Evolutionary conservation across 1,140 invertebrate species (phyloP).

Genomic region (Caenorhabditis inopinata): DNA sequence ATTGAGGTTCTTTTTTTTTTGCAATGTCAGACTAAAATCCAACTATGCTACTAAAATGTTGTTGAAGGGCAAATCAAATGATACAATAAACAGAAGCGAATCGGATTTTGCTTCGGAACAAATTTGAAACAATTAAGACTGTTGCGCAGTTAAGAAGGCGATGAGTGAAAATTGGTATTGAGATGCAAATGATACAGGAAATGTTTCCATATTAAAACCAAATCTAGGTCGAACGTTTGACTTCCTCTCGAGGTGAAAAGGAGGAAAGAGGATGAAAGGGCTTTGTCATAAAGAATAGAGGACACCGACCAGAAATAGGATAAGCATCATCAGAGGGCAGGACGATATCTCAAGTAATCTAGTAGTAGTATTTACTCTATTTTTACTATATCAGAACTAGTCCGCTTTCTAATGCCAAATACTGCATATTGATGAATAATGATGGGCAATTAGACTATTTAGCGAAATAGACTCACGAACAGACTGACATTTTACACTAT

Average conservation of each 20-base stretch:
- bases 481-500: conserved; percentile 16
- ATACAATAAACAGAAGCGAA: background rate
- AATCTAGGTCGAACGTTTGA: conserved; percentile 25
- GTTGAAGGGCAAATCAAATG: conserved; percentile 14
- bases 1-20: background rate
- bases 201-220: conserved; percentile 25
- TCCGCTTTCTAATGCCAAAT: background rate
- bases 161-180: conserved; percentile 24
- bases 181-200: conserved; percentile 28
- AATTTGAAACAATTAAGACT: conserved; percentile 8
- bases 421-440: conserved; percentile 26
- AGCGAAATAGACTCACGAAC: background rate
- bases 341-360: conserved; percentile 16
- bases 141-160: background rate
- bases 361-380: conserved; percentile 1
- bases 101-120: background rate
- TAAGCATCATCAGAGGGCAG: background rate
- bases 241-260: background rate
- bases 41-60: conserved; percentile 7
- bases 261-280: background rate
- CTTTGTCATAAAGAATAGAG: background rate
- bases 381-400: conserved; percentile 24
- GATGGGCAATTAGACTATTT: conserved; percentile 1
- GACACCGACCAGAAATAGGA: background rate
- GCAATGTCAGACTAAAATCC: background rate